Base-by-base conservation (phyloP, 1,140 invertebrate species). In the Pogonus chalceus region DNA sequence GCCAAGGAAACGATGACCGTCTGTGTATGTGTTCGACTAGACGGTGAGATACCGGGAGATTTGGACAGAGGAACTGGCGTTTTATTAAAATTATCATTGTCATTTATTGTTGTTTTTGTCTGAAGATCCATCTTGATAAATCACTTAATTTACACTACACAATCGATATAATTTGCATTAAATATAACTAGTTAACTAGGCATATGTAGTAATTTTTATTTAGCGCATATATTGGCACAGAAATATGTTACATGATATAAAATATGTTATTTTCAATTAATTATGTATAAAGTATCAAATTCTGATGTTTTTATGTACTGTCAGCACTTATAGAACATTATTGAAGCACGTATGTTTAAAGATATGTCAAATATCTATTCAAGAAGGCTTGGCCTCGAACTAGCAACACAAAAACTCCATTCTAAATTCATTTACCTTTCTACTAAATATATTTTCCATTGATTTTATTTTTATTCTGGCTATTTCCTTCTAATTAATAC, bases 1-100 rank as follows among this genome's bases (percentile, higher is more conserved):
- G 62, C 69, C 43, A 70, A 57, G 16, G 68, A 70, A 20, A 70
- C 69, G 39, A 67, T 69, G 35, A 65, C 72, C 54, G 63, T 67
- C 56, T 66, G 62, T 48, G 68, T 70, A 61, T 67, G 67, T 39
- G 56, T 59, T 16, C 68, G 60, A 35, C 68, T 64, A 60, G 67
- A 65, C 54, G 67, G 67, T 63, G 65, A 68, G 2, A 53, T 50
- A 23, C 47, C 53, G 22, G 61, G 62, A 21, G 67, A 67, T 62
- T 66, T 69, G 22, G 68, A 70, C 24, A 70, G 35, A 7, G 68
- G 68, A 49, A 66, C 60, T 16, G 68, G 68, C 23, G 68, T 70
- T 60, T 70, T 70, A 12, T 56, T 55, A 54, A 70, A 70, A 57
- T 61, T 61, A 47, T 58, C 57, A 55, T 49, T 59, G 55, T 62